Conservation (phyloP, 2,888 invertebrate species). For the Mayetiola destructor region DNA sequence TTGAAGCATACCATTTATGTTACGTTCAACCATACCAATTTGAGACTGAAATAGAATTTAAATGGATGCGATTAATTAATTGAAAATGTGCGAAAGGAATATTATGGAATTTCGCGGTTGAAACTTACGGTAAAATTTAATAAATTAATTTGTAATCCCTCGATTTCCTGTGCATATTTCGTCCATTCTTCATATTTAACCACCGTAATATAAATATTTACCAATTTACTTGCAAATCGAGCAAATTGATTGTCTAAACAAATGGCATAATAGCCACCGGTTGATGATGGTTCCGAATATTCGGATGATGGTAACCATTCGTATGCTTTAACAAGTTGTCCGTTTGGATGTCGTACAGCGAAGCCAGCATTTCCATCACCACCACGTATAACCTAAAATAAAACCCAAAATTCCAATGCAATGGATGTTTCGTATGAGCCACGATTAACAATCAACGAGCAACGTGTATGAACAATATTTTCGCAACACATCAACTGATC, state of each 20-base stretch:
- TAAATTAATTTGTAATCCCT: slow-evolving; percentile 73
- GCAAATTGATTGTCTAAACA: slow-evolving; percentile 91
- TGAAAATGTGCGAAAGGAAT: neutral
- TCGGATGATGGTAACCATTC: slow-evolving; percentile 82
- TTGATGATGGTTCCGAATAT: slow-evolving; percentile 67
- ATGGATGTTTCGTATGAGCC: too few relatives aligned
- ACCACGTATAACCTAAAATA: slow-evolving; percentile 81
- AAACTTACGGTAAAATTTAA: slow-evolving; percentile 74
- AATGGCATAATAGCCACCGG: slow-evolving; percentile 77
- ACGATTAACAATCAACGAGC: too few relatives aligned
- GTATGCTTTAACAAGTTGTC: slow-evolving; percentile 74
- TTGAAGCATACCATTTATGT: slow-evolving; percentile 72
- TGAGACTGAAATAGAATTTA: slow-evolving; percentile 42
- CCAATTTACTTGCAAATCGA: slow-evolving; percentile 74
- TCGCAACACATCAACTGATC: too few relatives aligned
- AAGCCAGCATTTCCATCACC: slow-evolving; percentile 92
- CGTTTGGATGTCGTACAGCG: slow-evolving; percentile 72
- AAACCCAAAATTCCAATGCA: slow-evolving; percentile 22
- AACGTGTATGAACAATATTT: too few relatives aligned
- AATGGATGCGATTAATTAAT: neutral
- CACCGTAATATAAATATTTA: slow-evolving; percentile 80
- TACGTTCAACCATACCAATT: slow-evolving; percentile 63
- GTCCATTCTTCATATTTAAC: slow-evolving; percentile 91
- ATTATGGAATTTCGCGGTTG: neutral
- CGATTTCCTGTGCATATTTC: slow-evolving; percentile 75